Evolutionary conservation across 2,888 invertebrate species (phyloP).

Genomic region (Xanthia icteritia): DNA sequence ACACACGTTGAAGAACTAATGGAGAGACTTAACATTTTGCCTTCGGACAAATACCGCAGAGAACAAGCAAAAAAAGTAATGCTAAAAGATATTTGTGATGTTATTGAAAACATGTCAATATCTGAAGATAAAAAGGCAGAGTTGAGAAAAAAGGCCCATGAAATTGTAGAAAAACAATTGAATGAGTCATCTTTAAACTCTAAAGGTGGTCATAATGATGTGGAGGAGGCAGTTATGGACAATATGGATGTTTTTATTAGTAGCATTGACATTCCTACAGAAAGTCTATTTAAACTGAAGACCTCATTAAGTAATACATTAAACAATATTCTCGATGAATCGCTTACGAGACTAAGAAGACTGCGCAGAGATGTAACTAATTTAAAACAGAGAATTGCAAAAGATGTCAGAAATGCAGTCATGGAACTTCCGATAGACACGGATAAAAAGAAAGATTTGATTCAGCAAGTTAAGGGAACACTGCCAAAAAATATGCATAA

Average conservation of each 20-base stretch:
- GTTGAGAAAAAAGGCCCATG: not conserved
- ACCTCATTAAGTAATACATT: not conserved
- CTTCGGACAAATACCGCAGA: constrained; percentile 5
- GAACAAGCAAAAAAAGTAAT: constrained; percentile 21
- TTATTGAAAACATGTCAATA: constrained; percentile 19
- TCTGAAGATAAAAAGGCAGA: constrained; percentile 3
- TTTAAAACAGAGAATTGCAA: constrained; percentile 24
- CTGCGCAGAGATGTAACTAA: constrained; percentile 1
- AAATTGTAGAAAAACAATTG: constrained; percentile 12
- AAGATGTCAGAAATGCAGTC: constrained; percentile 17
- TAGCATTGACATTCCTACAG: not conserved
- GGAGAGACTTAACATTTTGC: constrained; percentile 19
- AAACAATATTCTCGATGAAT: constrained; percentile 8
- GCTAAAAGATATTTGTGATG: constrained; percentile 4
- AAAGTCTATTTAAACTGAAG: constrained; percentile 22
- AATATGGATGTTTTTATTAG: constrained; percentile 9
- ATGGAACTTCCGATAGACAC: constrained; percentile 15
- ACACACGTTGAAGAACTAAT: constrained; percentile 45
- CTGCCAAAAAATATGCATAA: constrained; percentile 35
- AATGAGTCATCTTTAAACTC: not conserved
- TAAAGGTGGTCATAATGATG: constrained; percentile 5
- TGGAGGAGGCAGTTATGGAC: constrained; percentile 5
- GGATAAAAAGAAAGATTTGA: constrained; percentile 10
- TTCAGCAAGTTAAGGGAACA: constrained; percentile 19
- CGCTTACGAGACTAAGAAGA: not conserved